Base-by-base conservation (phyloP, 2,888 invertebrate species). In the Dryococelus australis region DNA sequence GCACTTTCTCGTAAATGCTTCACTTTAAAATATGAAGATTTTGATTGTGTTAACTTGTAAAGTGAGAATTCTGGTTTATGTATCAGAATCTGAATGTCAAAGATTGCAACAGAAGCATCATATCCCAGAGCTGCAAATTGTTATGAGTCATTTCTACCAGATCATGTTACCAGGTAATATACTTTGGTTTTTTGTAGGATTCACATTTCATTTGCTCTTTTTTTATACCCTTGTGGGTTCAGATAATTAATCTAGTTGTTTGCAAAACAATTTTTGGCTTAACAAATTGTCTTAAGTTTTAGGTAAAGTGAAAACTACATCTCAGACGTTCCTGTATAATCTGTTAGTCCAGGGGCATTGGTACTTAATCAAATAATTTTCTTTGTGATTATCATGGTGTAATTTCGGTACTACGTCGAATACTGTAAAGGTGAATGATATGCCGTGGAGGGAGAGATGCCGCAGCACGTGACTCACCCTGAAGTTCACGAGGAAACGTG, bases 1-100 rank as follows among this genome's bases (percentile, higher is more conserved):
- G 65, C 65, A n/a, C 65, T 65, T 65, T 65, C 65, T n/a, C 65
- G 65, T 65, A 65, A 65, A 65, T 65, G n/a, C 65, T 65, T 65
- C 16, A 24, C n/a, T 0, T 65, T 65, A 65, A 65, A 65, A n/a
- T 65, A 9, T n/a, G n/a, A 65, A 65, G n/a, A 65, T 9, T 65
- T 65, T 65, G 65, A 65, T 65, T 8, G 65, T 65, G 65, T 12
- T 12, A n/a, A 6, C 65, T 24, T 65, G 65, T 24, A 20, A 65
- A n/a, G 65, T 65, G 65, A 65, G n/a, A 24, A 65, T 65, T 16
- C 8, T 20, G 24, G n/a, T 65, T 65, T 16, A 24, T 24, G 2
- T 65, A n/a, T 0, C 65, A 65, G 65, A 65, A 65, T 20, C 65
- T 24, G 65, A 65, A 65, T 65, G 65, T 24, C 65, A n/a, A n/a